phyloP scores from a whole-genome alignment of 2,888 invertebrate species.

The Tanytarsus gracilentus region DNA sequence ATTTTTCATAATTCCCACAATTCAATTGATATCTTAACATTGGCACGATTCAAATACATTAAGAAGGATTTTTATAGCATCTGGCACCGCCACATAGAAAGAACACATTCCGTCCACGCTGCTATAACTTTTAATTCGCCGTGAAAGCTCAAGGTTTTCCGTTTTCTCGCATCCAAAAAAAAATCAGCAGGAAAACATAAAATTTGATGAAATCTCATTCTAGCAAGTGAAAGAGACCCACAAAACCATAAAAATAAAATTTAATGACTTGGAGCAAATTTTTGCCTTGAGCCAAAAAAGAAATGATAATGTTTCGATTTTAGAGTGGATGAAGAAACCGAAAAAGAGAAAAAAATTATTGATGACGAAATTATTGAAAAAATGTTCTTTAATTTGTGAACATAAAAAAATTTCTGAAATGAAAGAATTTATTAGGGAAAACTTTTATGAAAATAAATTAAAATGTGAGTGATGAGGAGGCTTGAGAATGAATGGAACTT shows the following conservation, averaged over 20 bases:
- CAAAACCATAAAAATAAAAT: conserved; percentile 22
- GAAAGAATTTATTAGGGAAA: no score
- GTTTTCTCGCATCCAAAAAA: background rate
- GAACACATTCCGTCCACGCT: background rate
- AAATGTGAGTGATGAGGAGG: no score
- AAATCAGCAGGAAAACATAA: conserved; percentile 28
- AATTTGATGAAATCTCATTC: conserved; percentile 21
- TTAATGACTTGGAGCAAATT: conserved; percentile 22
- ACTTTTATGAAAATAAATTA: no score
- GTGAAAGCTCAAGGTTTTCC: conserved; percentile 1
- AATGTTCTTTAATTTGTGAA: no score
- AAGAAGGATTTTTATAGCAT: conserved; percentile 16
- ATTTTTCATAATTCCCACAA: conserved; percentile 7
- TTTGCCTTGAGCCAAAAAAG: background rate
- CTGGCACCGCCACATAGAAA: conserved; percentile 1
- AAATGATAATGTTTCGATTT: no score
- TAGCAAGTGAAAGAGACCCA: no score
- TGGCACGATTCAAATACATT: conserved; percentile 5
- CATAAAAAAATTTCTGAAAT: no score
- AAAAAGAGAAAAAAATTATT: no score
- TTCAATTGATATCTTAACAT: conserved; percentile 10
- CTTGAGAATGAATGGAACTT: no score
- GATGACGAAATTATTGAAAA: no score
- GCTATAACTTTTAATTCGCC: conserved; percentile 1
- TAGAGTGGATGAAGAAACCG: no score